These are phyloP conservation scores for Drosophila demipolita DNA, from an alignment of 2,888 invertebrate genomes.

Conservation along the genomic window DNA sequence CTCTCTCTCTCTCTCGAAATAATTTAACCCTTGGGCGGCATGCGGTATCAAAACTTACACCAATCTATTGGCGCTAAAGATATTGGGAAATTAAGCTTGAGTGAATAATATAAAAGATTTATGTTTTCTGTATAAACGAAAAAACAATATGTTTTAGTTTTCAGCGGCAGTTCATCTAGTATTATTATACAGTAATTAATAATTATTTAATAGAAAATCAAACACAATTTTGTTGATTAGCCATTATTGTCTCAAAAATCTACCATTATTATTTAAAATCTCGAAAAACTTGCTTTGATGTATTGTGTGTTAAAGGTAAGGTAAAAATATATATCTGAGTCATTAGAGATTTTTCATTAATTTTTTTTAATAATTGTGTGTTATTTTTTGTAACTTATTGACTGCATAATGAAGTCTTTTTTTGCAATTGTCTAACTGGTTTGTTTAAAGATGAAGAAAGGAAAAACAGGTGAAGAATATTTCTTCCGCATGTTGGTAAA, in stretches of 20 bases:
- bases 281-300: neutral
- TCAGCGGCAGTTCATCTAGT: neutral
- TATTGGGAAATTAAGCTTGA: neutral
- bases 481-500: neutral
- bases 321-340: neutral
- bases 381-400: neutral
- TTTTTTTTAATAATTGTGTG: neutral
- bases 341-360: neutral
- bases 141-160: neutral
- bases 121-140: neutral
- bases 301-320: neutral
- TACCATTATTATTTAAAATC: neutral
- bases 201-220: neutral
- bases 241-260: neutral
- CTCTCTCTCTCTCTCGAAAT: neutral
- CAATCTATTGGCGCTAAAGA: neutral
- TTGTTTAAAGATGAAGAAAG: neutral
- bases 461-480: no score
- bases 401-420: neutral
- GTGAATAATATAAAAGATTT: neutral
- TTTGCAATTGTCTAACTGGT: neutral
- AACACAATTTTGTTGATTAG: neutral
- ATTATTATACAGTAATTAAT: neutral
- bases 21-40: constrained; percentile 49
- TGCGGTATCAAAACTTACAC: constrained; percentile 4